Evolutionary conservation across 2,888 invertebrate species (phyloP), one percentile per base, ranked within the genome.

Genomic region (Dryadula phaetusa): DNA sequence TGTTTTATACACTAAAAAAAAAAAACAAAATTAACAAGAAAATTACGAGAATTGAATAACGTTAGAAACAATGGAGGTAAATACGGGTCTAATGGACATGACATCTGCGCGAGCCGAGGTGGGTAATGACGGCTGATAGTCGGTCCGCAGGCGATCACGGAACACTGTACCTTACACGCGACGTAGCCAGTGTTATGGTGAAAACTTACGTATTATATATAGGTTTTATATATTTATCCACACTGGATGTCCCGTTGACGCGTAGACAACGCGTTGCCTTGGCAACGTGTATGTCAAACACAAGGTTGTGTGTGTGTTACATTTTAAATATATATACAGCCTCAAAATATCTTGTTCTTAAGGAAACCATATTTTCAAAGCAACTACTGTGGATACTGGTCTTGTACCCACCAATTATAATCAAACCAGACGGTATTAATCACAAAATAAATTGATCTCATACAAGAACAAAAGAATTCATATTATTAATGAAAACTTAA

Each of bases 31-130:
- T 10, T 16, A 49, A n/a, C 49, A n/a, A 25, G n/a, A 25, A 49
- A 49, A 52, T 62, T 46, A 56, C n/a, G 20, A 40, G 47, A 40
- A 62, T 62, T 32, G 28, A 66, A 34, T 46, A 53, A 54, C 28
- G 28, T 46, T 52, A 18, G 37, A 46, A 54, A 66, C 46, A 62
- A 40, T 46, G 44, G 18, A 66, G 18, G 16, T 52, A 42, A 49
- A 64, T 44, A 53, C 10, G 5, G 16, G 5, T 3, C n/a, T 52
- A 52, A 52, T 52, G 52, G 52, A 52, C 52, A 47, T 53, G 62
- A 47, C 28, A 42, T 58, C 42, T 44, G 3, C 49, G 10, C 14
- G 40, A 12, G 56, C 37, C 49, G 32, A n/a, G 47, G 34, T 37
- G 10, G 47, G 34, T 37, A 60, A 32, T 37, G 34, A 65, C 28